Base-by-base conservation (phyloP, 2,797 vertebrate species). In the Etheostoma perlongum region DNA sequence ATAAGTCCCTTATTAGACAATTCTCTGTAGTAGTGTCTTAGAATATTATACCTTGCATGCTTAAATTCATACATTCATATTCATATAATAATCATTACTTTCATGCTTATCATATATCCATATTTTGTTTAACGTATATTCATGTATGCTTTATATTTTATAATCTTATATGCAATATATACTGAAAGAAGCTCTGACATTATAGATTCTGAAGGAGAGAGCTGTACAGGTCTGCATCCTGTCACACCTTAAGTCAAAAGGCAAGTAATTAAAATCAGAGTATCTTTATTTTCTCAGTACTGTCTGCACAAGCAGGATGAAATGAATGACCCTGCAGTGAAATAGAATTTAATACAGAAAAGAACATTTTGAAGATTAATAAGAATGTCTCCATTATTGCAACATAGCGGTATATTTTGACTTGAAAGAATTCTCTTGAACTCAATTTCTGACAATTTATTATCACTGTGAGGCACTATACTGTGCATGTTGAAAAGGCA, bases 131-230 rank as follows among this genome's bases (percentile, higher is more conserved):
- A n/a, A n/a, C n/a, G n/a, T n/a, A n/a, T n/a, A n/a, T n/a, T n/a
- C n/a, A n/a, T n/a, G n/a, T n/a, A n/a, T n/a, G n/a, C n/a, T n/a
- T n/a, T n/a, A n/a, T n/a, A n/a, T n/a, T n/a, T n/a, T n/a, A n/a
- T n/a, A n/a, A n/a, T n/a, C n/a, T n/a, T n/a, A n/a, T n/a, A n/a
- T n/a, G n/a, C n/a, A n/a, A n/a, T n/a, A n/a, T n/a, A n/a, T n/a
- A 16, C 23, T 65, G 27, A 66, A 60, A 76, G 68, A 51, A 49
- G 58, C 62, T 68, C 53, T 82, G 72, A 83, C 72, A 64, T 85
- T 10, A 51, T 18, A 42, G 30, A 33, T 69, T 59, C 44, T 65
- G 40, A 65, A 46, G 63, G 15, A 13, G 13, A 78, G 19, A 76
- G 78, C 58, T 42, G 48, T 48, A 12, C 47, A 42, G 42, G 60